Conservation (phyloP, 2,888 invertebrate genomes). For the Eledona agricola region DNA sequence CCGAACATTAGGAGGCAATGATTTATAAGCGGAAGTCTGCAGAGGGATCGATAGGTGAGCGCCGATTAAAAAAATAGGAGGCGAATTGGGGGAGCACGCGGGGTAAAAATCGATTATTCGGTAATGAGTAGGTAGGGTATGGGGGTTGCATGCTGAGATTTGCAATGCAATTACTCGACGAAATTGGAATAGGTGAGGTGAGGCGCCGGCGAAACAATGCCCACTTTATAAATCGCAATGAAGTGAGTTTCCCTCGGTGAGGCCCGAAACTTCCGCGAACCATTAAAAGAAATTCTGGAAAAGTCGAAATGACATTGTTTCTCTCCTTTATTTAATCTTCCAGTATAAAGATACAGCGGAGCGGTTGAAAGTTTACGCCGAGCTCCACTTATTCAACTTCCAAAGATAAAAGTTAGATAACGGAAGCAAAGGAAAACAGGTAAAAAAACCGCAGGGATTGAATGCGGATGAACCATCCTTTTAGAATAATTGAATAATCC, state of each 20-base stretch:
- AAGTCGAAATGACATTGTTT: constrained; percentile 51
- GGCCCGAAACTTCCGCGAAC: constrained; percentile 21
- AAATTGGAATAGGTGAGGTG: constrained; percentile 16
- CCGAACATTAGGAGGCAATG: constrained; percentile 47
- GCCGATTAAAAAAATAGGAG: constrained; percentile 15
- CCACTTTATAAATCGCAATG: constrained; percentile 31
- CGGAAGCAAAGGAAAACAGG: constrained; percentile 47
- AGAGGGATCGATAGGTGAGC: constrained; percentile 25
- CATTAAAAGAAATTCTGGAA: constrained; percentile 43
- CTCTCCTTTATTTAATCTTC: constrained; percentile 51
- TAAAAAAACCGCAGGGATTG: constrained; percentile 55
- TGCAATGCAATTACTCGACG: constrained; percentile 28
- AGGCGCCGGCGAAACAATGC: constrained; percentile 20
- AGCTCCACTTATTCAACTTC: constrained; percentile 41
- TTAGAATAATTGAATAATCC: constrained; percentile 58
- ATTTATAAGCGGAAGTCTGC: constrained; percentile 42
- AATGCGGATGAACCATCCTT: constrained; percentile 55
- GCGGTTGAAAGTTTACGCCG: constrained; percentile 43
- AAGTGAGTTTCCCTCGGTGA: constrained; percentile 23
- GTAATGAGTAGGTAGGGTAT: constrained; percentile 21
- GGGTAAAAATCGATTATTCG: constrained; percentile 20
- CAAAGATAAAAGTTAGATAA: constrained; percentile 53
- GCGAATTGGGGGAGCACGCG: constrained; percentile 10
- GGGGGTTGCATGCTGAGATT: constrained; percentile 29
- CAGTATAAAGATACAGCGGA: constrained; percentile 44